Evolutionary conservation across 2,113 vertebrate genomes (phyloP).

Genomic region (Marmota flaviventris): DNA sequence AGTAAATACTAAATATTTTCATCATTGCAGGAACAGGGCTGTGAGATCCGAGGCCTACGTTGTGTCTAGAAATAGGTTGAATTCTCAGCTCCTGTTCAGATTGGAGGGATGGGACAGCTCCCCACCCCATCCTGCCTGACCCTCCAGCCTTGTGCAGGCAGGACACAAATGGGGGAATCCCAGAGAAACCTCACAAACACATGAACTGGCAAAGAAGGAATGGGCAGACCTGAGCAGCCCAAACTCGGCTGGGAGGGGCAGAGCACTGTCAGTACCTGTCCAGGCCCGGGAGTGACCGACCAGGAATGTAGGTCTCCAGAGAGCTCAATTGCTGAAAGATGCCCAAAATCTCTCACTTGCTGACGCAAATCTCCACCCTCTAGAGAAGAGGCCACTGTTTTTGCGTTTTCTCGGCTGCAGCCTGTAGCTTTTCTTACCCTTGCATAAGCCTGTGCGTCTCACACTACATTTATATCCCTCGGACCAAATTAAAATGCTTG

Average conservation of each 20-base stretch:
- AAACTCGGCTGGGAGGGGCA: not conserved
- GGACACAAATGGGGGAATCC: not conserved
- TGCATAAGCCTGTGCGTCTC: constrained; percentile 76
- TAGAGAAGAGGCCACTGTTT: constrained; percentile 76
- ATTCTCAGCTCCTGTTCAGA: not conserved
- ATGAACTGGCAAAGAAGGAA: not conserved
- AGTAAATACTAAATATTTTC: not conserved
- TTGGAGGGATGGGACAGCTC: not conserved
- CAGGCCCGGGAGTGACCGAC: constrained; percentile 72
- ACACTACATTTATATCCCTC: constrained; percentile 77
- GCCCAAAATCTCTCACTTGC: constrained; percentile 79
- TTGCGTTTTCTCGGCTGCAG: constrained; percentile 77
- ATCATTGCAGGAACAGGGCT: no score
- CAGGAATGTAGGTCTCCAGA: constrained; percentile 80
- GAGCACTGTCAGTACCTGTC: not conserved
- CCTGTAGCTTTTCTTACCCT: constrained; percentile 82
- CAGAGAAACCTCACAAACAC: not conserved
- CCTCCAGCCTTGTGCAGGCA: not conserved
- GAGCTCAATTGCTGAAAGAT: constrained; percentile 68
- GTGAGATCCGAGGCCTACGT: not conserved
- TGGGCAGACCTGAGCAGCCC: not conserved
- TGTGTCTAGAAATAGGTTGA: not conserved
- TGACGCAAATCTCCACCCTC: constrained; percentile 82
- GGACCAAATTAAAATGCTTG: constrained; percentile 83
- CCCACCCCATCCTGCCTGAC: not conserved